Percentiles rank a stretch among this genome's conserved stretches.
These are phyloP conservation scores for Celastrina argiolus DNA, from an alignment of 2,888 invertebrate genomes.

Conservation along the genomic window DNA sequence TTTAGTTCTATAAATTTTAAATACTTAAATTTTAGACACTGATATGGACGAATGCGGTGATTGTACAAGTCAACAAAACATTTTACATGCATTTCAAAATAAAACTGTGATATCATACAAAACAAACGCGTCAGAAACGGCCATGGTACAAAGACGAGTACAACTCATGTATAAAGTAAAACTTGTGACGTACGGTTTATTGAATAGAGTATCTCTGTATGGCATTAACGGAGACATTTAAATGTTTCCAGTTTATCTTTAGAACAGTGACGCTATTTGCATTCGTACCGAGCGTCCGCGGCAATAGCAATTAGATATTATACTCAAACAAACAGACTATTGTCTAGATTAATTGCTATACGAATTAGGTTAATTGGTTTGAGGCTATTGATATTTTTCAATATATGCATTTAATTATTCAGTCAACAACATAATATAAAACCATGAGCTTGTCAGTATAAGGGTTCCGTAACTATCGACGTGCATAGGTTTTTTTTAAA, in stretches of 20 bases:
- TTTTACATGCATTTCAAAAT: not conserved
- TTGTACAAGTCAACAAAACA: no score
- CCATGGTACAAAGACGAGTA: not conserved
- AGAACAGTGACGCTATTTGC: constrained; percentile 7
- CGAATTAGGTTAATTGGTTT: not conserved
- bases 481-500: no score
- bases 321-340: not conserved
- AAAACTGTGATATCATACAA: no score
- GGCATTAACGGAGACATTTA: not conserved
- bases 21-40: no score
- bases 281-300: not conserved
- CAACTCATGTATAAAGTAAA: not conserved
- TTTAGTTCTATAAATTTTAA: no score
- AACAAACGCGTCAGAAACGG: not conserved
- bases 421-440: not conserved
- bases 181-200: not conserved
- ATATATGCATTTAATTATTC: not conserved
- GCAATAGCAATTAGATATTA: constrained; percentile 9
- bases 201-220: not conserved
- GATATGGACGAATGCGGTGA: no score
- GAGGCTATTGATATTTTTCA: not conserved
- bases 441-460: no score
- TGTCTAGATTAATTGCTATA: not conserved
- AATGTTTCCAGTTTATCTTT: constrained; percentile 10
- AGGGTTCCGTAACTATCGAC: no score